These are phyloP conservation scores for Crenuchus spilurus DNA, from an alignment of 2,797 vertebrate species.

Conservation along the genomic window DNA sequence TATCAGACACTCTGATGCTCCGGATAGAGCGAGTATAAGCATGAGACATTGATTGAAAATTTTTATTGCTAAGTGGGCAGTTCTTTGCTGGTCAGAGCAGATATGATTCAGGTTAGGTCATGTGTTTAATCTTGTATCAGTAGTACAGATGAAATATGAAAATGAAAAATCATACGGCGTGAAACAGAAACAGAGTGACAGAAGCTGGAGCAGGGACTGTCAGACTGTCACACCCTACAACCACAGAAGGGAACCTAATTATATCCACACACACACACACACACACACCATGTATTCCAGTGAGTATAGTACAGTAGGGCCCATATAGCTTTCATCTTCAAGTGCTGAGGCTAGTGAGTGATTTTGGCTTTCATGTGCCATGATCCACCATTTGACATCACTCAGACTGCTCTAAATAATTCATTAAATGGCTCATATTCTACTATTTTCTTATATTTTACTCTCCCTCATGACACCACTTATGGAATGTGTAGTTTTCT, in stretches of 20 bases:
- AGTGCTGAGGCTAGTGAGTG: not conserved
- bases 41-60: no score
- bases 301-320: not conserved
- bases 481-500: no score
- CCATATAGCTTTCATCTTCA: not conserved
- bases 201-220: not conserved
- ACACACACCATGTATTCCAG: no score
- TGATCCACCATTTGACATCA: not conserved
- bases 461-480: no score
- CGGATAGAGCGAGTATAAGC: no score
- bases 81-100: not conserved
- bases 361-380: no score
- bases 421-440: no score
- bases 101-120: not conserved
- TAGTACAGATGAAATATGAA: not conserved
- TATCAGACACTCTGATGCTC: no score
- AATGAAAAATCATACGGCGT: not conserved
- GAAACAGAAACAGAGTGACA: slow-evolving; percentile 2
- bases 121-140: not conserved
- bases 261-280: not conserved
- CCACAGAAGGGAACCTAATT: not conserved
- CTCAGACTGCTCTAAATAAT: no score
- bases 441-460: no score
- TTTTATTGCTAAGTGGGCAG: no score
- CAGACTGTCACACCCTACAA: not conserved